These are phyloP conservation scores for Diuraphis noxia DNA, from an alignment of 1,140 invertebrate species.

Conservation along the genomic window DNA sequence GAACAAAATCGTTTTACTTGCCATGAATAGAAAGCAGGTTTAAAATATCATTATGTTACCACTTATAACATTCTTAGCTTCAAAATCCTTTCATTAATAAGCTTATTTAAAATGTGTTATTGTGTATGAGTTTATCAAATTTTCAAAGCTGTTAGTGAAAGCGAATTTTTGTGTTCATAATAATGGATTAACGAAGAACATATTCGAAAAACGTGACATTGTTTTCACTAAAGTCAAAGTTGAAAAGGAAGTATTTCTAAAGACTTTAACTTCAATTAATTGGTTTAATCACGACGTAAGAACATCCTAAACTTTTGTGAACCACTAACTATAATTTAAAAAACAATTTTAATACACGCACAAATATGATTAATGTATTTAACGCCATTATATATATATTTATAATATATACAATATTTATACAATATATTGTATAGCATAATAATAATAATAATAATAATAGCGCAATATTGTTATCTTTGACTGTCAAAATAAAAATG, in stretches of 20 bases:
- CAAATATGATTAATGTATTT: not conserved
- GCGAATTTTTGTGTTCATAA: not conserved
- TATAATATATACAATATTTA: no score
- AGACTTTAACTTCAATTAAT: not conserved
- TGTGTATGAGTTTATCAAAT: not conserved
- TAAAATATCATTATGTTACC: not conserved
- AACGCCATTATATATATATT: not conserved
- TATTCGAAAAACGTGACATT: not conserved
- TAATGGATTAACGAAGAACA: not conserved
- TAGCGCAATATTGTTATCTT: not conserved
- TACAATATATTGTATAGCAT: no score
- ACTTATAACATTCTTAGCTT: not conserved
- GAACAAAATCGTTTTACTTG: not conserved
- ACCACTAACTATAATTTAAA: not conserved
- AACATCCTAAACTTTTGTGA: not conserved
- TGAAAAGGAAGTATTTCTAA: not conserved
- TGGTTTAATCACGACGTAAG: not conserved
- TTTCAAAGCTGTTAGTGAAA: not conserved
- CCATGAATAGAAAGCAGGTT: not conserved
- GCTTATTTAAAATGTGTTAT: not conserved
- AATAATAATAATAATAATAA: no score
- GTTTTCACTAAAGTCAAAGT: not conserved
- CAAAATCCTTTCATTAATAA: not conserved
- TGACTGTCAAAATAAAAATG: not conserved
- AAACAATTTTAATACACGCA: not conserved